phyloP scores from a whole-genome alignment of 2,113 vertebrate species.

The Brienomyrus brachyistius region DNA sequence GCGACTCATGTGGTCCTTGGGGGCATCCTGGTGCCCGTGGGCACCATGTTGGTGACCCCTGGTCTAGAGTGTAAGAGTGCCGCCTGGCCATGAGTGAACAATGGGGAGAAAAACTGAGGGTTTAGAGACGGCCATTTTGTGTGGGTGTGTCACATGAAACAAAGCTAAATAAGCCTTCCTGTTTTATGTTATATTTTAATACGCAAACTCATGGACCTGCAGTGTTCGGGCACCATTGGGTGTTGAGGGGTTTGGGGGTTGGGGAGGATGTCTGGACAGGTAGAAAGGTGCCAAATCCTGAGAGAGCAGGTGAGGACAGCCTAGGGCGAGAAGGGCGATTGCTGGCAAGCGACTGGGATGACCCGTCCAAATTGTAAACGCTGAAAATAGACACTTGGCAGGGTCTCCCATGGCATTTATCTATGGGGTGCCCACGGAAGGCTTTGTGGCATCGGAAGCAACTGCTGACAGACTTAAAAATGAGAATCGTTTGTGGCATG shows the following conservation, averaged over 20 bases:
- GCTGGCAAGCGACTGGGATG: constrained; percentile 28
- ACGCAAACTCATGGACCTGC: not conserved
- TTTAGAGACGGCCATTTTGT: not conserved
- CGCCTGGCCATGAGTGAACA: not conserved
- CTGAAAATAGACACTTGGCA: constrained; percentile 50
- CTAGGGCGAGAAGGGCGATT: constrained; percentile 26
- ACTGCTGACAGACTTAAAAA: not conserved
- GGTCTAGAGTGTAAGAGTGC: not conserved
- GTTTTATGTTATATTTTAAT: not conserved
- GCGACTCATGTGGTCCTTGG: no score
- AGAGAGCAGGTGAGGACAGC: constrained; percentile 30
- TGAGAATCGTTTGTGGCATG: not conserved
- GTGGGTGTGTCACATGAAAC: not conserved
- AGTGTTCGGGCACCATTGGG: not conserved
- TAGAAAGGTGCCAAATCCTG: constrained; percentile 3
- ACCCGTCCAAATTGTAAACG: constrained; percentile 52
- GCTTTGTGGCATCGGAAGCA: not conserved
- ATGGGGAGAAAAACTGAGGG: not conserved
- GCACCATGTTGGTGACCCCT: no score
- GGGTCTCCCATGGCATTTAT: not conserved
- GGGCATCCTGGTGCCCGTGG: no score
- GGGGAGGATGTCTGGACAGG: not conserved
- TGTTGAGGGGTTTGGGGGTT: not conserved
- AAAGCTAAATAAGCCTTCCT: not conserved
- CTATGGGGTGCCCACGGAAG: constrained; percentile 21